phyloP scores from a whole-genome alignment of 2,888 invertebrate genomes.

The Mimas tiliae region DNA sequence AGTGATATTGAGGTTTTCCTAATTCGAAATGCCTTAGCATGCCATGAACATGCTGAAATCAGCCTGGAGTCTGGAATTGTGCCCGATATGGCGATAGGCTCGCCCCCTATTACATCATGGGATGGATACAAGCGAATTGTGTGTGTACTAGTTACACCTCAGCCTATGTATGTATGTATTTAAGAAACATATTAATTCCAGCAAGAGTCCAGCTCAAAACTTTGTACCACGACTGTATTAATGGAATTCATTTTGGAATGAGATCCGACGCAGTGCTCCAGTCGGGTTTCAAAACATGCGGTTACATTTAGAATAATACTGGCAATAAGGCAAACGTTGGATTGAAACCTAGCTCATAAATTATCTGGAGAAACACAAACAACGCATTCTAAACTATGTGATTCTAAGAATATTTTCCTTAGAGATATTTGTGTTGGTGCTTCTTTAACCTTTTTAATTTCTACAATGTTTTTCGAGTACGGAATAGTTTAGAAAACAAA shows the following conservation, averaged over 20 bases:
- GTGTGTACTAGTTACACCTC: too few species aligned
- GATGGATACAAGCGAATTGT: too few species aligned
- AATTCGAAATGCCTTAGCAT: too few species aligned
- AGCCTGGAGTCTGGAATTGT: too few species aligned
- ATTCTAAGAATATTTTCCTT: neutral
- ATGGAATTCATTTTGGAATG: slow-evolving; percentile 16
- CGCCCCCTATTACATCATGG: too few species aligned
- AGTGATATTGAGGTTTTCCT: too few species aligned
- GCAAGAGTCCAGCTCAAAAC: neutral
- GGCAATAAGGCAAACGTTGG: slow-evolving; percentile 21
- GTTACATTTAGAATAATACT: slow-evolving; percentile 24
- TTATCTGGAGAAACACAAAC: slow-evolving; percentile 14
- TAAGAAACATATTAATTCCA: neutral
- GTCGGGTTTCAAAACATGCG: slow-evolving; percentile 21
- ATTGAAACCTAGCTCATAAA: slow-evolving; percentile 12
- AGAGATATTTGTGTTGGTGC: neutral
- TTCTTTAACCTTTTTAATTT: neutral
- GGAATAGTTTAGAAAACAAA: too few species aligned
- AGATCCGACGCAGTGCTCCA: slow-evolving; percentile 3
- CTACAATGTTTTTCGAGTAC: neutral
- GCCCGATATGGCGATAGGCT: too few species aligned
- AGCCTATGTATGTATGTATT: too few species aligned
- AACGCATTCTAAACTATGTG: slow-evolving; percentile 10
- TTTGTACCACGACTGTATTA: neutral
- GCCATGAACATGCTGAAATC: too few species aligned